Percentiles rank a stretch among this genome's conserved stretches.
Evolutionary conservation across 35 echinoderm and acorn worm genomes (phyloP).

Genomic region (Holothuria glaberrima): DNA sequence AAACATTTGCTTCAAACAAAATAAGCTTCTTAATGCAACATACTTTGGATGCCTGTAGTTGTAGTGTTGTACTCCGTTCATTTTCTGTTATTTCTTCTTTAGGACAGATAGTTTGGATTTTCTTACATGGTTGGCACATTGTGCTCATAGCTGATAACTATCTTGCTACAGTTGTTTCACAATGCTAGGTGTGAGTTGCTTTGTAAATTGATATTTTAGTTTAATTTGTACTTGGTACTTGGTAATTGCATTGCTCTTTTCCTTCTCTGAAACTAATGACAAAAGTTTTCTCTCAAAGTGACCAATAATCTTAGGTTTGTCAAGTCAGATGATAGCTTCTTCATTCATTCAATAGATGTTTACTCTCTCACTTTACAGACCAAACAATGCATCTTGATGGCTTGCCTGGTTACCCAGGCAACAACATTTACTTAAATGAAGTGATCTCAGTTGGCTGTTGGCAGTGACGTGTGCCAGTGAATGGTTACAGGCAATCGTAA

Average conservation of each 20-base stretch:
- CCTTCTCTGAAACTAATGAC: too few relatives aligned
- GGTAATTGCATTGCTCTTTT: too few relatives aligned
- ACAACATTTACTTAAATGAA: constrained; percentile 30
- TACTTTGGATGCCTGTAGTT: too few relatives aligned
- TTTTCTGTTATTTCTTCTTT: too few relatives aligned
- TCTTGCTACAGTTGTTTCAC: background rate
- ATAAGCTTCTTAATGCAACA: too few relatives aligned
- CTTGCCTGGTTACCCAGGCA: constrained; percentile 55
- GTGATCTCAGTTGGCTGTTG: background rate
- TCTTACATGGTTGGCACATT: too few relatives aligned
- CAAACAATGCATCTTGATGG: constrained; percentile 19
- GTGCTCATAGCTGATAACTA: background rate
- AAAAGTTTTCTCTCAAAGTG: background rate
- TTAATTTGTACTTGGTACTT: too few relatives aligned
- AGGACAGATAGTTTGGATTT: too few relatives aligned
- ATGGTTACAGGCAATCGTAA: background rate
- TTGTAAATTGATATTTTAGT: too few relatives aligned
- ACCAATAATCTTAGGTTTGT: background rate
- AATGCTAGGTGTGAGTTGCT: too few relatives aligned
- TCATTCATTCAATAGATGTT: background rate
- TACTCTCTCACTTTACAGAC: constrained; percentile 37
- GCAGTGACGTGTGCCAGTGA: background rate
- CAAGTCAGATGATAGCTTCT: background rate
- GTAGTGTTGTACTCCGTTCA: too few relatives aligned
- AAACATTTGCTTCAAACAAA: too few relatives aligned